Evolutionary conservation across 2,888 invertebrate genomes (phyloP), one percentile per base, ranked within the genome.

Genomic region (Cantharis rufa): DNA sequence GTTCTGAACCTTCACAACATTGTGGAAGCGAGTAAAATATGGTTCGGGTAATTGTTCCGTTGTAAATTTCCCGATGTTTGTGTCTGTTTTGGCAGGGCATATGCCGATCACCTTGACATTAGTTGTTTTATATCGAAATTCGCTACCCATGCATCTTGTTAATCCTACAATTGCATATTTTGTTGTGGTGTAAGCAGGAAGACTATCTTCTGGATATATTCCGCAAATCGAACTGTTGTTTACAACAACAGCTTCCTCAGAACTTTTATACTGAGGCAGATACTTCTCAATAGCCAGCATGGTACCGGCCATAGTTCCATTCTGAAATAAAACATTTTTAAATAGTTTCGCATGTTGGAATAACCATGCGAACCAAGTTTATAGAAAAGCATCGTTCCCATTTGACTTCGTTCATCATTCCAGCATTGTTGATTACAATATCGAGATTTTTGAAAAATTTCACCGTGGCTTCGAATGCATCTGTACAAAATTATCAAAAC

Each of bases 191-290:
- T 80, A 79, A 15, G 62, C 62, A 28, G 76, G 80, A 64, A 71
- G 24, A 61, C 10, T 62, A 11, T 16, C 27, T 11, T 70, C 15
- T 2, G 79, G 71, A 16, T 78, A 62, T 9, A 84, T 68, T 62
- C 81, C 82, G 15, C 79, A 63, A 48, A 81, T 63, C 2, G 83
- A 84, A 15, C 83, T 78, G 15, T 74, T 79, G 69, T 84, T 84
- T 27, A 84, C 18, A 10, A 84, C 80, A 2, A 82, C 72, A 11
- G 77, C 81, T 79, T 84, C 82, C 9, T 79, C 70, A 9, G 75
- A 76, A 18, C 75, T 78, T 80, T 80, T 83, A 61, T 82, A 81
- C 72, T 79, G 81, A 1, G 84, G 82, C 11, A 84, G 73, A 72
- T 83, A 83, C 68, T 81, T 77, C 15, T 79, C 71, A 62, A 81